Percentiles rank a stretch among this genome's conserved stretches.
These are phyloP conservation scores for Istiophorus platypterus DNA, from an alignment of 2,113 vertebrate species.

Conservation along the genomic window DNA sequence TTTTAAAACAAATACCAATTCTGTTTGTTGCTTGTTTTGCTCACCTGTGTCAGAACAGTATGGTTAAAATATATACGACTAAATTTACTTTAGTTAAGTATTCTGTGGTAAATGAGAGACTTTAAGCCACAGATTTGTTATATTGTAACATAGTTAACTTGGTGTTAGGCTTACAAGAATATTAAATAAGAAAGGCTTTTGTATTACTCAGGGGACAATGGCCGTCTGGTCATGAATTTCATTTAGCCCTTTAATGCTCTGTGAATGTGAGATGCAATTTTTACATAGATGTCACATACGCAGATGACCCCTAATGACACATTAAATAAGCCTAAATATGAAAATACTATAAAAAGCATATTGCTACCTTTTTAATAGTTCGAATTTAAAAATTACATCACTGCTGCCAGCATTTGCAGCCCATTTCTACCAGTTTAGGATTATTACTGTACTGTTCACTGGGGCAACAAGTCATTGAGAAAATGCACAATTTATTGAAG, in stretches of 20 bases:
- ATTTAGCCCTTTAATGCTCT: slow-evolving; percentile 42
- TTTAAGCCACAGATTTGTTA: slow-evolving; percentile 38
- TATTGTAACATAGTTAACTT: slow-evolving; percentile 58
- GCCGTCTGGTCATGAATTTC: slow-evolving; percentile 64
- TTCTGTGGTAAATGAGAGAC: slow-evolving; percentile 40
- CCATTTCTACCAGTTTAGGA: slow-evolving; percentile 28
- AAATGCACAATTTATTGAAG: slow-evolving; percentile 79
- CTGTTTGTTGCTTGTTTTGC: not conserved
- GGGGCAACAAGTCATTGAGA: slow-evolving; percentile 77
- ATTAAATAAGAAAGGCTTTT: slow-evolving; percentile 51
- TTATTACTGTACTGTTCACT: slow-evolving; percentile 34
- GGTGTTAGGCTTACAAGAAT: slow-evolving; percentile 39
- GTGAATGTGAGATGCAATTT: slow-evolving; percentile 38
- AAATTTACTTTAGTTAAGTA: slow-evolving; percentile 28
- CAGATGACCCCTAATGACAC: slow-evolving; percentile 36
- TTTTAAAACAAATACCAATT: too few relatives aligned
- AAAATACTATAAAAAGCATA: slow-evolving; percentile 28
- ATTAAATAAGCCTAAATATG: slow-evolving; percentile 55
- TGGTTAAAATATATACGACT: slow-evolving; percentile 28
- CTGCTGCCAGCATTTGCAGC: slow-evolving; percentile 51
- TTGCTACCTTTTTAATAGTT: slow-evolving; percentile 43
- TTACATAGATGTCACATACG: slow-evolving; percentile 46
- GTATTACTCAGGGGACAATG: slow-evolving; percentile 57
- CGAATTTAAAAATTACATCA: slow-evolving; percentile 31
- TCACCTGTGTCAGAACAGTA: slow-evolving; percentile 10